phyloP scores from a whole-genome alignment of 2,113 vertebrate species.

The Xenopus borealis region DNA sequence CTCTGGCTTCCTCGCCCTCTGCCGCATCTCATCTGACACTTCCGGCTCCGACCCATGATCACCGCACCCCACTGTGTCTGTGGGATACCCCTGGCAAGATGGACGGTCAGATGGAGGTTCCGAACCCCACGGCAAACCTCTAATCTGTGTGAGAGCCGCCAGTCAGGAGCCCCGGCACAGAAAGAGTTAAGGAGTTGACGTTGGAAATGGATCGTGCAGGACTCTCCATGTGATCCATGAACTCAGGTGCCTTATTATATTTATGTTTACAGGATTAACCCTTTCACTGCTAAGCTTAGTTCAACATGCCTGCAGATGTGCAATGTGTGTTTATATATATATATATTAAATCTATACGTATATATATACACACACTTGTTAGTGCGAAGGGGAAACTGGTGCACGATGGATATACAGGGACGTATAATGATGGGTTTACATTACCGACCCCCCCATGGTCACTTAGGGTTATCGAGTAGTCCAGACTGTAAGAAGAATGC shows the following conservation, averaged over 20 bases:
- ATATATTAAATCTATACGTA: neutral
- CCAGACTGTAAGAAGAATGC: neutral
- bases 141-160: neutral
- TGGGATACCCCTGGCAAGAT: too few relatives aligned
- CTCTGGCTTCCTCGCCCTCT: neutral
- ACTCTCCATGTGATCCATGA: conserved; percentile 5
- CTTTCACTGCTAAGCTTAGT: conserved; percentile 1
- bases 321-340: neutral
- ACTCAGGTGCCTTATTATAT: conserved; percentile 42
- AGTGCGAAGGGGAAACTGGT: neutral
- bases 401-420: neutral
- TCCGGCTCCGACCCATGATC: neutral
- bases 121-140: neutral
- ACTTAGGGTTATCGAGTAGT: too few relatives aligned
- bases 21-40: too few relatives aligned
- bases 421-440: neutral
- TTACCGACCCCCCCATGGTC: neutral
- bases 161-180: neutral
- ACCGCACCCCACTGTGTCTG: neutral
- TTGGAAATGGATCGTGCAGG: neutral
- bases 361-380: neutral
- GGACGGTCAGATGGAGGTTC: too few relatives aligned
- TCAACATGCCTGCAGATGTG: neutral
- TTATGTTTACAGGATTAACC: conserved; percentile 25
- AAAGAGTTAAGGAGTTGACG: neutral